These are phyloP conservation scores for Atlantisia rogersi DNA, from an alignment of 2,113 vertebrate species.

Conservation along the genomic window DNA sequence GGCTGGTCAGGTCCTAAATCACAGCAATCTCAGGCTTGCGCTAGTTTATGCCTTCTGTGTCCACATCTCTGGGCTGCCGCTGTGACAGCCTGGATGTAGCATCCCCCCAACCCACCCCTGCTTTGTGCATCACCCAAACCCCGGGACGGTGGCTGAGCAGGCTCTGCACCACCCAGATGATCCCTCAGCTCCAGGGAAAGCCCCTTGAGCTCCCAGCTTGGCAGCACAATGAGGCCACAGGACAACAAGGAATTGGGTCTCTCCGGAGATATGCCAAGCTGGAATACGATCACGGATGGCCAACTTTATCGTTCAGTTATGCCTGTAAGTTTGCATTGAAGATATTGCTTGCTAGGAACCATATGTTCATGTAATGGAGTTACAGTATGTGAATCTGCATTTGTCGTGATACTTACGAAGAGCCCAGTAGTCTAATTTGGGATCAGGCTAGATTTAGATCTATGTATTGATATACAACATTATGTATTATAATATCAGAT, in stretches of 20 bases:
- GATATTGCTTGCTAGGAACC: not conserved
- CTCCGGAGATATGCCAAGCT: not conserved
- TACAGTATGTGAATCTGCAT: not conserved
- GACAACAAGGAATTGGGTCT: not conserved
- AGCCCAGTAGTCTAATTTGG: not conserved
- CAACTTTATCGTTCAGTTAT: not conserved
- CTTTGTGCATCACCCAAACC: not conserved
- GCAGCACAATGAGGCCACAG: not conserved
- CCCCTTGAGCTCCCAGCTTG: not conserved
- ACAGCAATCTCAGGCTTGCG: constrained; percentile 54
- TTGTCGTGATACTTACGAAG: not conserved
- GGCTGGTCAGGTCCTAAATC: constrained; percentile 47
- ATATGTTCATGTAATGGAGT: not conserved
- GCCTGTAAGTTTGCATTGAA: not conserved
- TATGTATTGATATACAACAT: not conserved
- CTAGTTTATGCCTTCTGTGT: not conserved
- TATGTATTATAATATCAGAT: not conserved
- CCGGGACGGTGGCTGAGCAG: not conserved
- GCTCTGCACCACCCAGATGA: constrained; percentile 19
- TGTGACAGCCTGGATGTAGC: not conserved
- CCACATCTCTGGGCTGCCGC: not conserved
- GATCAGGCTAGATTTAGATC: not conserved
- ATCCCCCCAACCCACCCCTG: not conserved
- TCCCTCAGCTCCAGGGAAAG: not conserved
- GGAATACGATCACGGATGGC: not conserved